Evolutionary conservation across 2,888 invertebrate genomes (phyloP), one percentile per base, ranked within the genome.

Genomic region (Ormia ochracea): DNA sequence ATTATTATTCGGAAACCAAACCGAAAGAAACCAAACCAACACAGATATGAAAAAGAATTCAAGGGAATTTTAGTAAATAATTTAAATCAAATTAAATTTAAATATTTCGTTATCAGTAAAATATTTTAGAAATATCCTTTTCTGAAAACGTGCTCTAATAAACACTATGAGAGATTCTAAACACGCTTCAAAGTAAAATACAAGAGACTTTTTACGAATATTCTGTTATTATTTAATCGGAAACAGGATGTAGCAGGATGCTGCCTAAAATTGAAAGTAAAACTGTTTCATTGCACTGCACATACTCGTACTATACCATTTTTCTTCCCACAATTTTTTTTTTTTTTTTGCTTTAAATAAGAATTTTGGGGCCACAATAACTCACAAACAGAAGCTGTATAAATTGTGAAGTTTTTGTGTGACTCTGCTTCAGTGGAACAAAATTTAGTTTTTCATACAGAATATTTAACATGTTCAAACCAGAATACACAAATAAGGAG

Each of bases 381-480:
- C 50, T 3, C 23, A 26, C 50, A 50, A 36, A 26, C n/a, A n/a
- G 9, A 52, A 14, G 10, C 19, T 38, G 3, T 38, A 14, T 14
- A 14, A 14, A 14, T 4, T 38, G 1, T 38, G n/a, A n/a, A n/a
- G n/a, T 38, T 5, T 59, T 14, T 48, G n/a, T 33, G 3, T 48
- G n/a, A 2, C 19, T 61, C n/a, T 23, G 19, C 26, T 33, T 21
- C n/a, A 48, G 45, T 12, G 38, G 6, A 58, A 41, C 26, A 58
- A 72, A 26, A 41, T 41, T 38, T 61, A 10, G 19, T 50, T 48
- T 70, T 70, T 56, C 50, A 23, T 26, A 31, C 10, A 14, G 58
- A 58, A 58, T 50, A 17, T 1, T 50, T 65, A 50, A 50, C 10
- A 23, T 65, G 38, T 38, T 65, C 65, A 50, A 65, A 65, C 1